Evolutionary conservation across 2,797 vertebrate species (phyloP), one percentile per base, ranked within the genome.

Genomic region (Lutjanus campechanus): DNA sequence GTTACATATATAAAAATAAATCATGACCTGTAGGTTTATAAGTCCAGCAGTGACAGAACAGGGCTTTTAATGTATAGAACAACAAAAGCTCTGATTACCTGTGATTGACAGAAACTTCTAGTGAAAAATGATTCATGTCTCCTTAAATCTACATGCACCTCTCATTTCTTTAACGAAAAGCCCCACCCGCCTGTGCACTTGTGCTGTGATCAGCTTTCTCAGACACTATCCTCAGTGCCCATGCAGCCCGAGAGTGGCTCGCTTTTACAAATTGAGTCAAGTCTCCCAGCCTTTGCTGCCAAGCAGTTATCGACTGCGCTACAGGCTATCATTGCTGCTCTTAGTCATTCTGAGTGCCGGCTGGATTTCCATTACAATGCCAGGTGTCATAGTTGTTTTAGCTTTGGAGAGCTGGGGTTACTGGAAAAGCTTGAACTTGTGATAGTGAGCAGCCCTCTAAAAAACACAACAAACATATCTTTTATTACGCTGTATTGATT

Each of bases 201-300:
- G 13, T 62, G 53, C 69, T 72, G 79, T 43, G 50, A 85, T 89
- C 85, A 62, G 41, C 76, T 85, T 83, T 82, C 77, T 75, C 76
- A 73, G 73, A 73, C 81, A 63, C 62, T 61, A 25, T 79, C 76
- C 59, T 81, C 76, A 10, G 68, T 55, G 11, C 51, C 73, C 62
- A 40, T 63, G 58, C 68, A 80, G 73, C 70, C 71, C 68, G 80
- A 74, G 66, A 87, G 76, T 22, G 7, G 84, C 66, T 87, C 84
- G 63, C 78, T 91, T 85, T 81, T 85, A 83, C 88, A 90, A 86
- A 91, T 86, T 82, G 81, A 86, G 89, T 90, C 84, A 84, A 87
- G 85, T 80, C 73, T 90, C 75, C 58, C 49, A 36, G 72, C 40
- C 71, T 13, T 19, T n/a, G 74, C 81, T 87, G 90, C 91, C 88